These are phyloP conservation scores for Herpailurus yagouaroundi DNA, from an alignment of 2,113 vertebrate species.

Conservation along the genomic window DNA sequence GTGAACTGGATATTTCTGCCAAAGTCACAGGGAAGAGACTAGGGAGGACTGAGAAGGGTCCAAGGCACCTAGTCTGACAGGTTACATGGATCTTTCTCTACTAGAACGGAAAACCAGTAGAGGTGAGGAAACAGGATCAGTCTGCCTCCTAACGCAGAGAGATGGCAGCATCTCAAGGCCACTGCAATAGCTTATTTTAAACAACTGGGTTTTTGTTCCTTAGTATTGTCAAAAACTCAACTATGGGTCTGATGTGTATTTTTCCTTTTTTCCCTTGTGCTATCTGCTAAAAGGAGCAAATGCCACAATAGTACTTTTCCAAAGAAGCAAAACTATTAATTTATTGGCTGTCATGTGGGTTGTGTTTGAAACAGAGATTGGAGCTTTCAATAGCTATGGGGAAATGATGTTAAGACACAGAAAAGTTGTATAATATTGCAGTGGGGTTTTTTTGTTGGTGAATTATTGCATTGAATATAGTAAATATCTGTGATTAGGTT, in stretches of 20 bases:
- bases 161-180: background rate
- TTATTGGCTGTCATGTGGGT: background rate
- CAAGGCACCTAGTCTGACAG: background rate
- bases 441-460: constrained; percentile 60
- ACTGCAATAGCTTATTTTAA: background rate
- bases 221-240: background rate
- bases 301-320: constrained; percentile 25
- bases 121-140: background rate
- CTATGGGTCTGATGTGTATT: background rate
- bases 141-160: background rate
- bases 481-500: constrained; percentile 40
- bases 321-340: background rate
- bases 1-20: background rate
- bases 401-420: background rate
- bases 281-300: constrained; percentile 16
- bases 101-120: background rate
- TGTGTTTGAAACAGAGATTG: background rate
- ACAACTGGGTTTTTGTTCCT: background rate
- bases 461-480: constrained; percentile 37
- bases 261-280: background rate
- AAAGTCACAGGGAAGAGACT: background rate
- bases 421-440: constrained; percentile 36
- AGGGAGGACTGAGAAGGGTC: background rate
- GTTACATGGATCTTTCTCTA: background rate
- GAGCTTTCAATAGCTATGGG: background rate